Conservation (phyloP, 2,113 vertebrate species). For the Typhlomys cinereus region DNA sequence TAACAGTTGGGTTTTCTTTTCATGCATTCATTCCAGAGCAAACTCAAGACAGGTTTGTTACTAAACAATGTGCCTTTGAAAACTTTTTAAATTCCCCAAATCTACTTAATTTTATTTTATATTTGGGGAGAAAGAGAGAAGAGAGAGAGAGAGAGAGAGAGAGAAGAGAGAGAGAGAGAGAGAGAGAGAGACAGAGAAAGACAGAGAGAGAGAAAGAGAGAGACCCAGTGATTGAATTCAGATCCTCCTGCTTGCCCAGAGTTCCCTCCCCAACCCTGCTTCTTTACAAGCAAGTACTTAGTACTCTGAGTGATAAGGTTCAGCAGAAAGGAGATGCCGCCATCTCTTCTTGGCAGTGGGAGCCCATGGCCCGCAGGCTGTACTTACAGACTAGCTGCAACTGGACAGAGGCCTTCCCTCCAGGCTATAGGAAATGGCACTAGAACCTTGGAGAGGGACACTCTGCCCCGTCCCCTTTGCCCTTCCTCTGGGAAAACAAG, state of each 20-base stretch:
- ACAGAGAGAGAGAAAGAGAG: no score
- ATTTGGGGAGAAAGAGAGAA: no score
- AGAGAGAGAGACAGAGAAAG: no score
- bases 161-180: no score
- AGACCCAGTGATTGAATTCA: neutral
- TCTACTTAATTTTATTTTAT: neutral
- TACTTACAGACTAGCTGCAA: neutral
- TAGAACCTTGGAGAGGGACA: conserved; percentile 78
- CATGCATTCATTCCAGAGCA: neutral
- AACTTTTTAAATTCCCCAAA: neutral
- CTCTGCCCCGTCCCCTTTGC: conserved; percentile 79
- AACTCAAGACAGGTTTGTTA: neutral
- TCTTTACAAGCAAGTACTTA: neutral
- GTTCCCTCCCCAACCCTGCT: neutral
- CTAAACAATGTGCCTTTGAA: neutral
- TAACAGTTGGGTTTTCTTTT: neutral
- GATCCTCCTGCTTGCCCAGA: neutral
- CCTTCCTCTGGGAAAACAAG: conserved; percentile 85
- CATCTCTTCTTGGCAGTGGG: neutral
- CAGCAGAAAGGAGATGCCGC: neutral
- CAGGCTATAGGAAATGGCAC: conserved; percentile 73
- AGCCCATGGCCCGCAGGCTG: neutral
- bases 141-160: no score
- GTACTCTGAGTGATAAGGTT: neutral
- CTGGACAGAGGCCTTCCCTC: conserved; percentile 68